Evolutionary conservation across 2,113 vertebrate genomes (phyloP).

Genomic region (Hemiscyllium ocellatum): DNA sequence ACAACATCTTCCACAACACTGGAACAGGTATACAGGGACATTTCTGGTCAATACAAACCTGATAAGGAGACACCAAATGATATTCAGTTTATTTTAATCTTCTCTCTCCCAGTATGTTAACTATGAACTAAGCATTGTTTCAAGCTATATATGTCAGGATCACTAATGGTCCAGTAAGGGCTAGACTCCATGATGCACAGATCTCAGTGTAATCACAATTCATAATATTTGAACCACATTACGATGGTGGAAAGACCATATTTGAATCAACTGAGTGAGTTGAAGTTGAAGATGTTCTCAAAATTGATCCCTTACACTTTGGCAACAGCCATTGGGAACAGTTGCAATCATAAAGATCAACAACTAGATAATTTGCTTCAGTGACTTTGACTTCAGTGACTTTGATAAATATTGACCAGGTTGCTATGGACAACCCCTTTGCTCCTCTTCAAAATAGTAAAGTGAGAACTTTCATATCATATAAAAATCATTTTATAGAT

Average conservation of each 20-base stretch:
- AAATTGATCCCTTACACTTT: too few species aligned
- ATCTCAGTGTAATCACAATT: too few species aligned
- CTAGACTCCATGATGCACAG: too few species aligned
- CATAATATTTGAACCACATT: too few species aligned
- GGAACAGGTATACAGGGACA: neutral
- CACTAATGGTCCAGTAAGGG: too few species aligned
- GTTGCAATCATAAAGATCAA: too few species aligned
- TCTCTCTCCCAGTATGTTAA: neutral
- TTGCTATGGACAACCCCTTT: neutral
- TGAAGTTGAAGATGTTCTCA: too few species aligned
- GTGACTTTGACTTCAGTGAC: neutral
- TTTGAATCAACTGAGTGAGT: too few species aligned
- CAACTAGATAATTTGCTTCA: neutral
- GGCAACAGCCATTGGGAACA: too few species aligned
- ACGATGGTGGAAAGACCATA: too few species aligned
- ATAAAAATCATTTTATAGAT: neutral
- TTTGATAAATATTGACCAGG: neutral
- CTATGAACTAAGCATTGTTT: neutral
- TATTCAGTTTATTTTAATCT: neutral
- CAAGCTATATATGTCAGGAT: neutral
- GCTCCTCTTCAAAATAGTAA: neutral
- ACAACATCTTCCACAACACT: neutral
- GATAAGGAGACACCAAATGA: neutral
- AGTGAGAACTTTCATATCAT: neutral
- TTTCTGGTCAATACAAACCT: neutral